A percentile compares a stretch with the other conserved stretches of the same genome.
phyloP scores from a whole-genome alignment of 2,888 invertebrate genomes.

The Ceraclea dissimilis region DNA sequence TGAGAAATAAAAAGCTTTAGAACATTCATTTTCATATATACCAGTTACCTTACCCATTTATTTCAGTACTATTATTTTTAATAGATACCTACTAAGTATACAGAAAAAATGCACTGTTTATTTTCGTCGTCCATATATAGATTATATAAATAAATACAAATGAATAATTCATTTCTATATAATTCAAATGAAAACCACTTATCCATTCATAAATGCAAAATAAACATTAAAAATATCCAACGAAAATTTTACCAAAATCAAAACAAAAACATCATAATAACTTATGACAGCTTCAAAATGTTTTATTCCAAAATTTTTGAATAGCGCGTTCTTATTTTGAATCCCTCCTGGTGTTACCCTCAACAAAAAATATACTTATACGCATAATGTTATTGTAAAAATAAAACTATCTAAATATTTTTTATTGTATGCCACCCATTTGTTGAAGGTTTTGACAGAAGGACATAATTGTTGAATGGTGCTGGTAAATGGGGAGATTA shows the following conservation, averaged over 20 bases:
- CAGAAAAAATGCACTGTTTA: no score
- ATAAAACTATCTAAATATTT: slow-evolving; percentile 1
- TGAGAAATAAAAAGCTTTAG: no score
- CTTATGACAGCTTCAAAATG: neutral
- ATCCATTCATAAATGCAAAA: no score
- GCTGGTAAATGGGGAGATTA: slow-evolving; percentile 1
- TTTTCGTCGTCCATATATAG: no score
- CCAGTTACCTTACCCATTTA: no score
- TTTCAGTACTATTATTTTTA: no score
- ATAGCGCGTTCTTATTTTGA: neutral
- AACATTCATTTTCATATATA: no score
- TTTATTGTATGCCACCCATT: slow-evolving; percentile 12
- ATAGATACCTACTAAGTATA: no score
- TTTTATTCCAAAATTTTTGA: neutral
- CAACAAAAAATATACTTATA: neutral
- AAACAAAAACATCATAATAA: neutral
- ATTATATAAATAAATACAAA: no score
- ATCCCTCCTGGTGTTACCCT: slow-evolving; percentile 20
- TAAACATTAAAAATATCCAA: no score
- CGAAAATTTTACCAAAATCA: neutral
- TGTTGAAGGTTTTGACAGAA: slow-evolving; percentile 5
- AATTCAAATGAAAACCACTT: no score
- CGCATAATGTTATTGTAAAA: neutral
- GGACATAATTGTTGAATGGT: slow-evolving; percentile 9
- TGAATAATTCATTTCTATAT: no score